A percentile compares a stretch with the other conserved stretches of the same genome.
phyloP scores from a whole-genome alignment of 1,140 invertebrate species.

The Asbolus verrucosus region DNA sequence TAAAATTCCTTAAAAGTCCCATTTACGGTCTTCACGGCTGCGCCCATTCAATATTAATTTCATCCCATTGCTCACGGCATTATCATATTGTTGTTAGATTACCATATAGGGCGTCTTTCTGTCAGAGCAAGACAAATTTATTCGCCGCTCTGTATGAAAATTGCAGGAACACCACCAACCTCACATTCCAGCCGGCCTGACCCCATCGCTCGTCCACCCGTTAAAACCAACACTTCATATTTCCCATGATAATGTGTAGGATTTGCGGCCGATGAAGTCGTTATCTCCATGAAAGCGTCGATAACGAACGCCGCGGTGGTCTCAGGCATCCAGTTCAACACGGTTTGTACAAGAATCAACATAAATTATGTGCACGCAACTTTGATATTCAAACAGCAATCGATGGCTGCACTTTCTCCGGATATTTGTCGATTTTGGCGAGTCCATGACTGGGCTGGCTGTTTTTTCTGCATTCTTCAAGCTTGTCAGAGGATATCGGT shows the following conservation, averaged over 20 bases:
- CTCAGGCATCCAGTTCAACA: constrained; percentile 5
- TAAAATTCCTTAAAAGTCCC: too few species aligned
- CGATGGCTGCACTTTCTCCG: constrained; percentile 5
- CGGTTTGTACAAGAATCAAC: constrained; percentile 24
- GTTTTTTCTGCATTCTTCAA: too few species aligned
- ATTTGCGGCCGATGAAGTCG: constrained; percentile 34
- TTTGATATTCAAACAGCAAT: constrained; percentile 23
- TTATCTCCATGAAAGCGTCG: constrained; percentile 27
- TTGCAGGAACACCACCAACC: constrained; percentile 4
- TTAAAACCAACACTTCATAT: constrained; percentile 24
- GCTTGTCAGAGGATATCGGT: too few species aligned
- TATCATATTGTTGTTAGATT: constrained; percentile 21
- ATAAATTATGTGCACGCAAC: constrained; percentile 31
- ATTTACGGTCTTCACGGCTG: background rate
- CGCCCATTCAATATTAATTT: constrained; percentile 16
- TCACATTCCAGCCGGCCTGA: background rate
- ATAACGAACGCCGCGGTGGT: constrained; percentile 34
- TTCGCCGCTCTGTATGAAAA: background rate
- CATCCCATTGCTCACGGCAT: constrained; percentile 4
- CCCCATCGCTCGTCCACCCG: constrained; percentile 8
- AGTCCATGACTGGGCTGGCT: too few species aligned
- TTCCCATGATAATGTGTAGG: constrained; percentile 18
- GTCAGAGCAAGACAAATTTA: background rate
- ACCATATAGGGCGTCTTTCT: background rate
- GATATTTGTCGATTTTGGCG: too few species aligned